Base-by-base conservation (phyloP, 2,113 vertebrate genomes). In the Terrapene triunguis region DNA sequence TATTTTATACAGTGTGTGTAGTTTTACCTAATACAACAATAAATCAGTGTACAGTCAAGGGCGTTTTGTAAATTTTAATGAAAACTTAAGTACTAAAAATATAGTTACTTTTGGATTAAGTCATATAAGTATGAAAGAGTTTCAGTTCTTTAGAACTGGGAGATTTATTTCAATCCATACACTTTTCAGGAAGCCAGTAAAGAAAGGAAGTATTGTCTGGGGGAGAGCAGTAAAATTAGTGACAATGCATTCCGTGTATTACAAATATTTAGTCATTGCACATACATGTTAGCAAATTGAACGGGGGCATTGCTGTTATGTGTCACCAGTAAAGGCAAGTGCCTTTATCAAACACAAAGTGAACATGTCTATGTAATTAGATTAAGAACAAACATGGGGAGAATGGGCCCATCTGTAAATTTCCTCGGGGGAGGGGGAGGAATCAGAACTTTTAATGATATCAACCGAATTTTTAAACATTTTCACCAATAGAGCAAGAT, bases 11-110 rank as follows among this genome's bases (percentile, higher is more conserved):
- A 90, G 84, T 87, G 48, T 6, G 85, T 48, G 93, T 96, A 97
- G 96, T 97, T 98, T 98, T 98, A 91, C 94, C 97, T 97, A 95
- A 97, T 95, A 90, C 96, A 89, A 92, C 89, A 95, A 96, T 98
- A 98, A 98, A 98, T 98, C 98, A 98, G 96, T n/a, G 82, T 54
- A 0, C 72, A 96, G 87, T 92, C 93, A 89, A 87, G 89, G 95
- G 84, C 82, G 32, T 96, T 97, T 93, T 93, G 88, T 91, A 97
- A 95, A 93, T 97, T 97, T 98, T 96, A 92, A 96, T 91, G 96
- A 90, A 96, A 95, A 96, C 92, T 79, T 89, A 93, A 0, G 59
- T 44, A 69, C 29, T 55, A 92, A 91, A 97, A 97, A 93, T 62
- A 65, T 27, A 17, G 50, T 74, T 88, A 85, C 44, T 91, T 93